Base-by-base conservation (phyloP, 1,140 invertebrate genomes). In the Coptotermes formosanus region DNA sequence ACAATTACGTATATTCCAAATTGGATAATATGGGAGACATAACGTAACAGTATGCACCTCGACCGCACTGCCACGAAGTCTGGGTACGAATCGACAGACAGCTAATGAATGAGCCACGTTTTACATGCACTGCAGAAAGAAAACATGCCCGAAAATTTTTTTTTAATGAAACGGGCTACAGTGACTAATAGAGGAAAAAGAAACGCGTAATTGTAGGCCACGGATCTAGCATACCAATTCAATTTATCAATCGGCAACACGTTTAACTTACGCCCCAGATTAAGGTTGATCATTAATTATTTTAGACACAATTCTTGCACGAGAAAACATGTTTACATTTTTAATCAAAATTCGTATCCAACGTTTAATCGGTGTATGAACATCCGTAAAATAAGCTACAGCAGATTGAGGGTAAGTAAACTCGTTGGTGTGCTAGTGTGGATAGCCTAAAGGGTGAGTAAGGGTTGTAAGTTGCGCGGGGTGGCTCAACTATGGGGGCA, bases 301-400 rank as follows among this genome's bases (percentile, higher is more conserved):
- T 75, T 75, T 12, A 64, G 59, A 23, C 59, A 23, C 8, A 64
- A 19, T 8, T 75, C 64, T 30, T 75, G 64, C n/a, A 75, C n/a
- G 64, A 75, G 64, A 30, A 75, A 75, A 30, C 64, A 75, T 12
- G 64, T n/a, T 75, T 75, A 30, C n/a, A 75, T 75, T 75, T 75
- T 75, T 75, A 75, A 75, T 30, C 64, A 30, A 75, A 75, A 75
- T 75, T 25, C n/a, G 64, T 75, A n/a, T 75, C 64, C 64, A 75
- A 75, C 64, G n/a, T 12, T 75, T 75, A 75, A 75, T 75, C 64
- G 30, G 64, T 75, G 25, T 75, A 75, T 75, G 64, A 75, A 75
- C 64, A 75, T 30, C n/a, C 64, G 64, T 75, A 75, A 75, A 75
- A 75, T 75, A 75, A 30, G n/a, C 64, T 25, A 75, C n/a, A 7